phyloP scores from a whole-genome alignment of 1,140 invertebrate genomes.

The Wiebesia pumilae region DNA sequence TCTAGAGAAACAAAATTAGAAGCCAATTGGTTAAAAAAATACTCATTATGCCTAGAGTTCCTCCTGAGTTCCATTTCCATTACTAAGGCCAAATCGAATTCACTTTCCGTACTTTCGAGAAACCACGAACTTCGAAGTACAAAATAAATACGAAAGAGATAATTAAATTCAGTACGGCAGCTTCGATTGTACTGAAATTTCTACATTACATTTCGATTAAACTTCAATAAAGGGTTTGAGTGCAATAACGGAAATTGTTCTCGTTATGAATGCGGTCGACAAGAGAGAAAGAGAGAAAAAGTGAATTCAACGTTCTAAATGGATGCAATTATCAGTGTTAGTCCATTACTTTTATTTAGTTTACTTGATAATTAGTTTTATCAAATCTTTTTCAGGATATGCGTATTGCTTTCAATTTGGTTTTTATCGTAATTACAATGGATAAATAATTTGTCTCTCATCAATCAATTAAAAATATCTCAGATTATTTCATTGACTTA shows the following conservation, averaged over 20 bases:
- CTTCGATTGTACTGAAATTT: conserved; percentile 34
- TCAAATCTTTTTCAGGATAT: too few species aligned
- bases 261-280: conserved; percentile 31
- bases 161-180: conserved; percentile 41
- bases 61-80: conserved; percentile 29
- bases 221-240: conserved; percentile 14
- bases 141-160: conserved; percentile 49
- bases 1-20: not conserved
- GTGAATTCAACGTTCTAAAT: not conserved
- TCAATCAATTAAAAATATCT: too few species aligned
- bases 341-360: not conserved
- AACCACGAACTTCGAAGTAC: conserved; percentile 8
- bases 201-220: conserved; percentile 45
- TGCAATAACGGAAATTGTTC: conserved; percentile 41
- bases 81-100: conserved; percentile 40
- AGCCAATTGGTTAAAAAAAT: conserved; percentile 36
- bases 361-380: not conserved
- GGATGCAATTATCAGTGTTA: conserved; percentile 28
- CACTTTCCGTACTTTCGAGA: not conserved
- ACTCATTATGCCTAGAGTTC: conserved; percentile 1
- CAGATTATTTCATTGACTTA: too few species aligned
- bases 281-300: not conserved
- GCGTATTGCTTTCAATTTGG: too few species aligned
- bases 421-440: too few species aligned
- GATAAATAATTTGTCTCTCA: too few species aligned